Evolutionary conservation across 92 coral and sea anemone genomes (phyloP), one percentile per base, ranked within the genome.

Genomic region (Actinostola sp.): DNA sequence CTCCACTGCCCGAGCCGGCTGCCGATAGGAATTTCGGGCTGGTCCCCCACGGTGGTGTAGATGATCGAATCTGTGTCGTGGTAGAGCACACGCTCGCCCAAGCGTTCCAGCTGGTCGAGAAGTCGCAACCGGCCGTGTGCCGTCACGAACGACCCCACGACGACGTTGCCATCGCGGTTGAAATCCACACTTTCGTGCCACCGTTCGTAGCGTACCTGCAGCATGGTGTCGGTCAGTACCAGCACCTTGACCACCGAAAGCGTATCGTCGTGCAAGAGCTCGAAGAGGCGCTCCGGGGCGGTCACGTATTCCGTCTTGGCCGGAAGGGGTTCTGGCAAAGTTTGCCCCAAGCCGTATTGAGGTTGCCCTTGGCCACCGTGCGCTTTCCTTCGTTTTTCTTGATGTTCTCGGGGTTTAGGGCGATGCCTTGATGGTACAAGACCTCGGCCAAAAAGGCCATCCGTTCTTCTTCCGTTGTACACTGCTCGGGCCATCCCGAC

Each of bases 281-380:
- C 30, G 50, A 30, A 71, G 54, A 10, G 59, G 20, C 51, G 24
- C 15, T 25, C 17, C 5, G 41, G 35, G 3, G 35, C 69, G 2
- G 8, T 42, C 42, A 39, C 61, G 79, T 42, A 38, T 19, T 58
- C 69, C 41, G 46, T 46, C 32, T 72, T 38, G 36, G 34, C 19
- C 30, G 63, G 20, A 42, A 54, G 1, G 27, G 45, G 43, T 61
- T 24, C 48, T 64, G 66, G 30, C 63, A 63, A n/a, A 61, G 36
- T 27, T 56, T 66, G 0, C 82, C 84, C 84, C 75, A 77, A 29
- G 56, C 24, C 13, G 34, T 9, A 30, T 69, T 68, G 0, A 78
- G 26, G 41, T 46, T 51, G 0, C 61, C 1, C 15, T 80, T 80
- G 30, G 78, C 72, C 21, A 63, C 46, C 2, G 7, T 5, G 0